Base-by-base conservation (phyloP, 2,113 vertebrate species). In the Trematocara nigrifrons region DNA sequence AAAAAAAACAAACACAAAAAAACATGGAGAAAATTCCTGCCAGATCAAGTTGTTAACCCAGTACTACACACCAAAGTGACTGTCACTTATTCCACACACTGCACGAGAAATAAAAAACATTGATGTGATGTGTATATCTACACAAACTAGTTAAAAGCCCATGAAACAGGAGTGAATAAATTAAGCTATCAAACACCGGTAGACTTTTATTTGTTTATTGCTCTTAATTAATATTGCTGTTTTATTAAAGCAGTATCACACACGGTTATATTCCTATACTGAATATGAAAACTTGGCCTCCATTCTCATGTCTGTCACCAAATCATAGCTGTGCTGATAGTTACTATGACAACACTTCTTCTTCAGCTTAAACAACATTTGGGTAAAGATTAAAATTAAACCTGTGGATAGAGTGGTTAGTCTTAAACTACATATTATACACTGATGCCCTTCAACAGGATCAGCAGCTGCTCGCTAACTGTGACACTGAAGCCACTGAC, bases 391-490 rank as follows among this genome's bases (percentile, higher is more conserved):
- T 56, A 10, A 66, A 78, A 5, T 35, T 26, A 56, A 74, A 76
- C 9, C 5, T 42, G 12, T 79, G 53, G 26, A 45, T 57, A 9
- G 61, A 51, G 12, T 52, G 15, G 2, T 45, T 20, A 59, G 16
- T 59, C 69, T 76, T 86, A 12, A 87, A 40, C 10, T 7, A 22
- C 42, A 22, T 20, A 38, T 47, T 15, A 11, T 45, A 12, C 40
- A 29, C 54, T 9, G 13, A 89, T 82, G 20, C 18, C n/a, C 16
- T 64, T 69, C 40, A 86, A 20, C 8, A 42, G 31, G 74, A 86
- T 91, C 86, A 76, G 77, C 83, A 59, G n/a, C 57, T 82, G 54
- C 57, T 93, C 6, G 40, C 82, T 82, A 79, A 69, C 87, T 47
- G 64, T 80, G 83, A 53, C 76, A 22, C 6, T 77, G 38, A 84